Percentiles rank a stretch among this genome's conserved stretches.
Conservation (phyloP, 2,888 invertebrate species). For the Siphonodentalium dalli region DNA sequence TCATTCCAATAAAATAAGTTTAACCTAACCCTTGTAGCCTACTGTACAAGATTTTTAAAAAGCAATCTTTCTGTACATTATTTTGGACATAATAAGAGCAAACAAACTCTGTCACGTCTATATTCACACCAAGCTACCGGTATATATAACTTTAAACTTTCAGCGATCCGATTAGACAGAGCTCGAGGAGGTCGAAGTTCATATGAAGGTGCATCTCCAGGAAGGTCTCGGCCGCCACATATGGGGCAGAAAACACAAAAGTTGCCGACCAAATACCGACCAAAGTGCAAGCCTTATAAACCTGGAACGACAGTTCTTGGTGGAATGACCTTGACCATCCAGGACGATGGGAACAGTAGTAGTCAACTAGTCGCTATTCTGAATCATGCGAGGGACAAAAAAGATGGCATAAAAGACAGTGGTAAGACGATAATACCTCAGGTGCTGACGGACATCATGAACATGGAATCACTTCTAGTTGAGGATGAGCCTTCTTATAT, state of each 20-base stretch:
- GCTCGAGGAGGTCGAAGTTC: slow-evolving; percentile 95
- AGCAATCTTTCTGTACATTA: no score
- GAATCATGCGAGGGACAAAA: slow-evolving; percentile 32
- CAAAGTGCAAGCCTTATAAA: neutral
- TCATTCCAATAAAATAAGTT: no score
- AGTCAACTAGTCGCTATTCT: slow-evolving; percentile 48
- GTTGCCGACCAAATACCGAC: neutral
- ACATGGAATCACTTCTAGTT: slow-evolving; percentile 56
- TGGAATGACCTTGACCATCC: neutral
- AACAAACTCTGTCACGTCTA: no score
- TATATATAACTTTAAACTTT: slow-evolving; percentile 7
- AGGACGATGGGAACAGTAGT: slow-evolving; percentile 15
- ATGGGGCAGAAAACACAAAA: slow-evolving; percentile 4
- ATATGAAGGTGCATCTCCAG: slow-evolving; percentile 69
- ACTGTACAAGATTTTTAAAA: no score
- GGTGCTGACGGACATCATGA: slow-evolving; percentile 58
- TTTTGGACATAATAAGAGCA: no score
- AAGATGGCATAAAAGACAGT: slow-evolving; percentile 2
- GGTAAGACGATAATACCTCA: slow-evolving; percentile 42
- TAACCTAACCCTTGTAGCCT: no score
- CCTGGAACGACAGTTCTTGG: neutral
- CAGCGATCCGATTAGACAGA: slow-evolving; percentile 91
- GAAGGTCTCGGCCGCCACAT: slow-evolving; percentile 15
- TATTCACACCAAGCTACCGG: no score
- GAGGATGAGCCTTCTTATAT: slow-evolving; percentile 52